Evolutionary conservation across 30 jellyfish, hydroid and myxozoan species (phyloP).

Genomic region (Catostylus mosaicus): DNA sequence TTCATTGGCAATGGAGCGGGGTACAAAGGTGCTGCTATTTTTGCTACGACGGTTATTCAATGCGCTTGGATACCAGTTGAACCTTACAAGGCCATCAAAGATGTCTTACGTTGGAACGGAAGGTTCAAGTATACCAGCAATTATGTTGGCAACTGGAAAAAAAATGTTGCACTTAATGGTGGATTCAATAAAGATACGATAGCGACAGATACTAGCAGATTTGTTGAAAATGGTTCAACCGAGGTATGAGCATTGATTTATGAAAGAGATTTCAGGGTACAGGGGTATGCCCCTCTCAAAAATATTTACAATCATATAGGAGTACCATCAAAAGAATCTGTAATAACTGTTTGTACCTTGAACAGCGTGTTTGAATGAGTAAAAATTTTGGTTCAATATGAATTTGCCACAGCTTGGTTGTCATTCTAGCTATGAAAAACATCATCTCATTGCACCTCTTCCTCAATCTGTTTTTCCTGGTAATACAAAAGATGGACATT

Average conservation of each 20-base stretch:
- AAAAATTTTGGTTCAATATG: no score
- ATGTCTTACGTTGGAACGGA: constrained; percentile 54
- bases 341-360: no score
- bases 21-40: constrained; percentile 68
- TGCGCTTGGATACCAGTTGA: constrained; percentile 43
- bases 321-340: no score
- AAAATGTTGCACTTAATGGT: not conserved
- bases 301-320: no score
- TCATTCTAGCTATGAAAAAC: no score
- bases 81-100: constrained; percentile 15
- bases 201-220: constrained; percentile 52
- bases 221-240: not conserved
- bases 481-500: no score
- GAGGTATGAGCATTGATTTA: not conserved
- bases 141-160: constrained; percentile 34
- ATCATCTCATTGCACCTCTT: no score
- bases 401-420: no score
- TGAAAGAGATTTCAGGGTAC: no score
- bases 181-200: not conserved
- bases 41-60: constrained; percentile 50
- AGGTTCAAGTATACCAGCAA: constrained; percentile 40
- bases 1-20: constrained; percentile 81
- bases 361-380: no score
- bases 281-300: no score
- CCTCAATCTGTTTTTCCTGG: no score